Base-by-base conservation (phyloP, 2,113 vertebrate genomes). In the Corythoichthys haematopterus region DNA sequence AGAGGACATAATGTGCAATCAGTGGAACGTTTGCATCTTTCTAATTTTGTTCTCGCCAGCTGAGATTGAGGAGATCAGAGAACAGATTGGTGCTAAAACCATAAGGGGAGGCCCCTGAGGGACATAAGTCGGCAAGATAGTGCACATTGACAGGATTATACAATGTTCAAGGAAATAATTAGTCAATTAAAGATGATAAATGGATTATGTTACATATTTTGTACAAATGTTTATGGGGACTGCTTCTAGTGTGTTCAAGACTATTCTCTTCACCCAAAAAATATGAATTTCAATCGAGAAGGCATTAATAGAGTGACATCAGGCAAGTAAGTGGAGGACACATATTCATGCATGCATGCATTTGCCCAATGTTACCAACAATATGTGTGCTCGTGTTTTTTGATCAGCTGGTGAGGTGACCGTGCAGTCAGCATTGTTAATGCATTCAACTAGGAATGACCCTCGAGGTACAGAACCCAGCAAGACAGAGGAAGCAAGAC, bases 371-470 rank as follows among this genome's bases (percentile, higher is more conserved):
- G 55, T 28, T 59, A 70, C 69, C 48, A 59, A 47, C 1, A 33
- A 45, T 66, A 38, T 59, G 57, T 53, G 51, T 65, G 68, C 65
- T 65, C 16, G 71, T 60, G 53, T 72, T 62, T 85, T 85, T 84
- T 84, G 74, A 86, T 84, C 80, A 80, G 74, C 79, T 69, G 75
- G 66, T 57, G 64, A 77, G 69, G 64, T 38, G 5, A 74, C 67
- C 72, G 71, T 69, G 74, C 78, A 83, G 73, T 72, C 71, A 79
- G 74, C 72, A 72, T 80, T 72, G 68, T 76, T 85, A 84, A 84
- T 84, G 77, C 74, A 75, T 85, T 79, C 77, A 70, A 77, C 68
- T 81, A 66, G 46, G 66, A 68, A 69, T 73, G 80, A 80, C 74
- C 76, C 84, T 76, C 71, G 67, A 80, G 78, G 69, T 58, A 13